Conservation (phyloP, 2,113 vertebrate genomes). For the Nanger granti region DNA sequence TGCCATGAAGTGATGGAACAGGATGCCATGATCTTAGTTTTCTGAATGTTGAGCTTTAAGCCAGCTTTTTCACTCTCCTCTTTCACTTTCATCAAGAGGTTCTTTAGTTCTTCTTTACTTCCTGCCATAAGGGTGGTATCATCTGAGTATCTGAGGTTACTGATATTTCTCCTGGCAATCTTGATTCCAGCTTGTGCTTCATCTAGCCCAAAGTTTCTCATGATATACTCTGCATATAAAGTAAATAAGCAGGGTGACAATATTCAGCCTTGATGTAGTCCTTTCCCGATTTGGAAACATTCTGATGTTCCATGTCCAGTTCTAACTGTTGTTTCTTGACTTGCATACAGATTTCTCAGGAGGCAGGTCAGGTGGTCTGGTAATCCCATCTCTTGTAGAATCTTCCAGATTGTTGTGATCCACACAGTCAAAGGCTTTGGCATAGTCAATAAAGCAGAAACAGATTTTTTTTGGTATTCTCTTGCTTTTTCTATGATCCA, state of each 20-base stretch:
- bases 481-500: not conserved
- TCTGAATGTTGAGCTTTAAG: not conserved
- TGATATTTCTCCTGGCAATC: not conserved
- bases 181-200: not conserved
- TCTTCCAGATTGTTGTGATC: not conserved
- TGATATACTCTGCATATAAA: not conserved
- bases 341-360: not conserved
- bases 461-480: not conserved
- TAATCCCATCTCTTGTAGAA: not conserved
- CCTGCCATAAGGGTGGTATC: not conserved
- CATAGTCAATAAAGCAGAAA: not conserved
- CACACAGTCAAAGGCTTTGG: not conserved
- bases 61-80: not conserved
- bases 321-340: not conserved
- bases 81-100: not conserved
- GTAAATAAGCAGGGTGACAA: not conserved
- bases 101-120: not conserved
- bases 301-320: not conserved
- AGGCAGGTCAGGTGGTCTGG: not conserved
- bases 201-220: not conserved
- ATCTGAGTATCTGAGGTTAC: not conserved
- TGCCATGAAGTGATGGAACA: not conserved
- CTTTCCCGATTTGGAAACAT: not conserved
- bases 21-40: not conserved
- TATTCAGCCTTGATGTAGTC: not conserved